Conservation (phyloP, 1,140 invertebrate species). For the Solenopsis invicta region DNA sequence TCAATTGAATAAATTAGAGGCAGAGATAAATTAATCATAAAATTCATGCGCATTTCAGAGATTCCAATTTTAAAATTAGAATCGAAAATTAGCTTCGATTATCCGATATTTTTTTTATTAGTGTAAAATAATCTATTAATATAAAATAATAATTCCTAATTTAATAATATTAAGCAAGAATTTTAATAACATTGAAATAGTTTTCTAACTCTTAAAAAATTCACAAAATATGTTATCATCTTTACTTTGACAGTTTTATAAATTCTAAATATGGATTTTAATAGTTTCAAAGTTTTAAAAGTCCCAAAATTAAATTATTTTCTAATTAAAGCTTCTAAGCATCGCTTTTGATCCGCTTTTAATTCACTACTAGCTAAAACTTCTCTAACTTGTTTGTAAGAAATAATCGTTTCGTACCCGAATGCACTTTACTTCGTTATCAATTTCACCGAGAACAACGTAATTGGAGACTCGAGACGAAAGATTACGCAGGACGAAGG, state of each 20-base stretch:
- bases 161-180: not conserved
- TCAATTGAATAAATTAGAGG: not conserved
- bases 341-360: not conserved
- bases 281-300: not conserved
- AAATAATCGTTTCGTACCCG: slow-evolving; percentile 50
- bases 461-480: slow-evolving; percentile 75
- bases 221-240: too few relatives aligned
- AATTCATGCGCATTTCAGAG: not conserved
- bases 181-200: not conserved
- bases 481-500: slow-evolving; percentile 75
- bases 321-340: not conserved
- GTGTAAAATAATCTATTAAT: not conserved
- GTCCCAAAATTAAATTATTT: not conserved
- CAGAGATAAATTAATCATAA: not conserved
- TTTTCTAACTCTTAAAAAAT: not conserved
- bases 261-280: not conserved
- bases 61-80: not conserved
- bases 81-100: not conserved
- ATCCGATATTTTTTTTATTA: not conserved
- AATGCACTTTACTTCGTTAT: slow-evolving; percentile 69
- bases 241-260: not conserved
- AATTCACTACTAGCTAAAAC: not conserved
- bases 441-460: slow-evolving; percentile 76
- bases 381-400: not conserved
- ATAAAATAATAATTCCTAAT: not conserved